Evolutionary conservation across 2,888 invertebrate species (phyloP).

Genomic region (Zaprionus obscuricornis): DNA sequence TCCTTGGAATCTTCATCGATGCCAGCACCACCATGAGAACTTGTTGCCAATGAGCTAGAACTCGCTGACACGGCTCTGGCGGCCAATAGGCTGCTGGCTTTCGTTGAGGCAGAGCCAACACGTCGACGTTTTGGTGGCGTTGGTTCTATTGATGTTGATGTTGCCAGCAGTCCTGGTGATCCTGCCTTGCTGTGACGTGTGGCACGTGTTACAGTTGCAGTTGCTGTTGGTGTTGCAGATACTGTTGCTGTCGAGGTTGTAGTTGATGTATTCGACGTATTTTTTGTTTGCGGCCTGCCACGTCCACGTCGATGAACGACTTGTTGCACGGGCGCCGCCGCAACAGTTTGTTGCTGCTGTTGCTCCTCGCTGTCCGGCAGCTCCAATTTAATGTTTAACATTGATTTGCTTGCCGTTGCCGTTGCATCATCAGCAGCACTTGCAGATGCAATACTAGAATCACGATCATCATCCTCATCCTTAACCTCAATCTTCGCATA

Average conservation of each 20-base stretch:
- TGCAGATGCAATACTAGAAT: conserved; percentile 17
- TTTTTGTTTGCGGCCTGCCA: conserved; percentile 58
- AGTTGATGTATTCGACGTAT: too few relatives aligned
- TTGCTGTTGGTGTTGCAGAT: conserved; percentile 43
- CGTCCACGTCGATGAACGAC: conserved; percentile 51
- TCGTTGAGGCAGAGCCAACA: conserved; percentile 46
- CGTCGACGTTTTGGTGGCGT: conserved; percentile 49
- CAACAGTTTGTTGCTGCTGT: conserved; percentile 27
- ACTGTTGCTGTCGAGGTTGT: conserved; percentile 14
- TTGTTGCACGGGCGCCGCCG: conserved; percentile 24
- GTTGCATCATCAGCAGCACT: conserved; percentile 17
- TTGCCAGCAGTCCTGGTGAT: conserved; percentile 62
- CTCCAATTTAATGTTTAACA: conserved; percentile 70
- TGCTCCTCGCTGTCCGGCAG: conserved; percentile 67
- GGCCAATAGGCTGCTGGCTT: conserved; percentile 32
- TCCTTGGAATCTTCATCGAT: conserved; percentile 81
- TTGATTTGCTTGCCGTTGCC: conserved; percentile 33
- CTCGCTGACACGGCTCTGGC: conserved; percentile 52
- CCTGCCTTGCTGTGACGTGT: conserved; percentile 70
- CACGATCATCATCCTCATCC: conserved; percentile 38
- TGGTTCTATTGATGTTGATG: conserved; percentile 27
- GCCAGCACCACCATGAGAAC: conserved; percentile 37
- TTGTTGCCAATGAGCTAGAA: conserved; percentile 40
- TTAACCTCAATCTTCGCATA: conserved; percentile 69
- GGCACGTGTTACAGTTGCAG: conserved; percentile 66